Percentiles rank a stretch among this genome's conserved stretches.
phyloP scores from a whole-genome alignment of 35 echinoderm and acorn worm genomes.

The Lytechinus variegatus region DNA sequence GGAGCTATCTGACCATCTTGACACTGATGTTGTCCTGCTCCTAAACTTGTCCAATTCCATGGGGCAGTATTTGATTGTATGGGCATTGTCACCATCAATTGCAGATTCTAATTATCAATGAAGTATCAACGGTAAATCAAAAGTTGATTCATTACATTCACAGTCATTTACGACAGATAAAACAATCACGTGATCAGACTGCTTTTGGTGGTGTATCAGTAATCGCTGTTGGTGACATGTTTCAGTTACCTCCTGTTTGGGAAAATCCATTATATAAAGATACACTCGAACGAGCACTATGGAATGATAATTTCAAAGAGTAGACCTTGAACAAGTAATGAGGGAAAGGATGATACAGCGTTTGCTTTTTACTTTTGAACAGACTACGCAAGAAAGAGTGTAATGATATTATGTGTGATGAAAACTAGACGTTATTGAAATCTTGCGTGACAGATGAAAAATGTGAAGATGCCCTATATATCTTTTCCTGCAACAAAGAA shows the following conservation, averaged over 20 bases:
- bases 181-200: slow-evolving; percentile 12
- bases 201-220: slow-evolving; percentile 67
- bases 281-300: slow-evolving; percentile 31
- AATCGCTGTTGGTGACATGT: slow-evolving; percentile 71
- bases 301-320: slow-evolving; percentile 63
- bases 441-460: slow-evolving; percentile 4
- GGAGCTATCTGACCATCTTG: too few relatives aligned
- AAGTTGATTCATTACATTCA: slow-evolving; percentile 56
- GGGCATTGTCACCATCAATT: not conserved
- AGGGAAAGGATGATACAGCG: slow-evolving; percentile 76
- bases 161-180: slow-evolving; percentile 59
- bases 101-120: slow-evolving; percentile 60
- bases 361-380: slow-evolving; percentile 76
- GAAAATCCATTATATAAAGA: slow-evolving; percentile 46
- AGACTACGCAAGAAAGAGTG: slow-evolving; percentile 61
- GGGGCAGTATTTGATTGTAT: too few relatives aligned
- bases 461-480: slow-evolving; percentile 61
- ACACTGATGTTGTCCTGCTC: too few relatives aligned
- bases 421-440: slow-evolving; percentile 36
- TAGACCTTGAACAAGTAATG: slow-evolving; percentile 72
- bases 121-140: slow-evolving; percentile 62
- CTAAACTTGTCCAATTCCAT: too few relatives aligned
- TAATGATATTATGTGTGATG: slow-evolving; percentile 25
- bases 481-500: slow-evolving; percentile 61
- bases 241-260: slow-evolving; percentile 67